Conservation (phyloP, 2,797 vertebrate genomes). For the Neosilurus mollespiculum region DNA sequence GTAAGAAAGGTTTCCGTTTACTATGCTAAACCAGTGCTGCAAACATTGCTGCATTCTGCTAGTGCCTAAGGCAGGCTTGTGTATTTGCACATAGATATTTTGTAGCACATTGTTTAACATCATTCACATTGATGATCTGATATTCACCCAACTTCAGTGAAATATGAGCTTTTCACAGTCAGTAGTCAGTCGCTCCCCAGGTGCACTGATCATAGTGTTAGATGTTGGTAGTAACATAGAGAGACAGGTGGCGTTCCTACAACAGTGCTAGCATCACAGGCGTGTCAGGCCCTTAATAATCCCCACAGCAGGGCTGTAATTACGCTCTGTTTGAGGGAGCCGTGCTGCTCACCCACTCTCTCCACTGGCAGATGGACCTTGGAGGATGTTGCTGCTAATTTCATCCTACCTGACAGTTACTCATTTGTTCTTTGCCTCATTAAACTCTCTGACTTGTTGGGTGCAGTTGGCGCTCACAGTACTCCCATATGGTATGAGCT, state of each 20-base stretch:
- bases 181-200: slow-evolving; percentile 38
- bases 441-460: slow-evolving; percentile 65
- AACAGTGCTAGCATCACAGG: slow-evolving; percentile 27
- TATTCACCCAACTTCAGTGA: slow-evolving; percentile 30
- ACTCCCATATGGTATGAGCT: slow-evolving; percentile 65
- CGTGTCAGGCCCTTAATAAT: slow-evolving; percentile 58
- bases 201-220: slow-evolving; percentile 27
- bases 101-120: background rate
- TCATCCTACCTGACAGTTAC: slow-evolving; percentile 73
- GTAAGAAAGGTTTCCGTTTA: slow-evolving; percentile 70
- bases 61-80: background rate
- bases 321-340: slow-evolving; percentile 51
- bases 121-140: slow-evolving; percentile 3
- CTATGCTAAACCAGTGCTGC: background rate
- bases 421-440: slow-evolving; percentile 69
- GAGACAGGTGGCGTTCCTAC: slow-evolving; percentile 46
- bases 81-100: background rate
- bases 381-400: slow-evolving; percentile 72
- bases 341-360: slow-evolving; percentile 47
- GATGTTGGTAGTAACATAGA: slow-evolving; percentile 32
- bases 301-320: slow-evolving; percentile 56
- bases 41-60: background rate
- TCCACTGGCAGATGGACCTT: slow-evolving; percentile 74
- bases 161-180: slow-evolving; percentile 38
- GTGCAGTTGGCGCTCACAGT: slow-evolving; percentile 67